Evolutionary conservation across 1,140 invertebrate species (phyloP), one percentile per base, ranked within the genome.

Genomic region (Drosophila gunungcola): DNA sequence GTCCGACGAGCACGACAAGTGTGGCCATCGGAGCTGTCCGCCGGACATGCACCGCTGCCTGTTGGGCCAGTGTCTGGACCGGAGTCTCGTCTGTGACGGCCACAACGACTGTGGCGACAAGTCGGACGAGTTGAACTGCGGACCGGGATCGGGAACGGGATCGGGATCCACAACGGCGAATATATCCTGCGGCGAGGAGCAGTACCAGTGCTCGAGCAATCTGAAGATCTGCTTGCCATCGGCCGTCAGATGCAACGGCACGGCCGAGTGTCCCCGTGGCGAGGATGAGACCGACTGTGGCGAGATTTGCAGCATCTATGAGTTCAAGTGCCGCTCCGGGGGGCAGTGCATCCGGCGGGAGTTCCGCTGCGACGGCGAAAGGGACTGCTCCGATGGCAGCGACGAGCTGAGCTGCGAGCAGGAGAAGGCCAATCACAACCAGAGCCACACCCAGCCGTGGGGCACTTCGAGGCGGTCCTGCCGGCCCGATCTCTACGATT

Each of bases 251-350:
- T 97, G 96, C 92, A 96, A 97, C 91, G 94, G 94, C 5, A 95
- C 95, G 57, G 70, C 92, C 2, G 96, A 97, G 55, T 97, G 96
- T 89, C 94, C 95, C 0, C 94, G 95, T 41, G 94, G 94, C 3
- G 95, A 94, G 48, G 95, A 96, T 73, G 95, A 96, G 75, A 80
- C 74, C 0, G 93, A 93, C 4, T 96, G 95, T 56, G 91, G 89
- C 0, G 81, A 76, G 5, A 53, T 90, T 32, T 94, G 93, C 73
- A 80, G 90, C 45, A 68, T 92, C 2, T 93, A 94, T 39, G 94
- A 95, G 73, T 93, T 93, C 38, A 93, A 94, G 77, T 96, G 96
- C 81, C 73, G 74, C 0, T 69, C 72, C 0, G 93, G 91, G 29
- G 80, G 92, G n/a, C 78, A 93, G 46, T 95, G 94, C 77, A 94